Conservation (phyloP, 53 echinoderm and acorn worm species). For the Pentamera pediparva region DNA sequence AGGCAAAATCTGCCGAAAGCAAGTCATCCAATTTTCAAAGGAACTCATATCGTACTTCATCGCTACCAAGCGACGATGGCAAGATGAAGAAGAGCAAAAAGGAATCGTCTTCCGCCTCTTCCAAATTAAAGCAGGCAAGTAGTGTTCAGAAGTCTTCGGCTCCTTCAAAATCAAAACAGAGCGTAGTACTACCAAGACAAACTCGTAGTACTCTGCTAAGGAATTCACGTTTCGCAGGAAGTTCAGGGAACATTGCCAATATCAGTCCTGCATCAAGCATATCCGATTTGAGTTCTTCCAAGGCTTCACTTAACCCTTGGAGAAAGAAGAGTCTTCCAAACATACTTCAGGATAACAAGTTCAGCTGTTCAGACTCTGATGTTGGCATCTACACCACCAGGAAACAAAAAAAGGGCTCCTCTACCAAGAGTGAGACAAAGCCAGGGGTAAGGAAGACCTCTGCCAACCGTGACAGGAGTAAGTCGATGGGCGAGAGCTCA, state of each 20-base stretch:
- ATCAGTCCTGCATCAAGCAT: slow-evolving; percentile 96
- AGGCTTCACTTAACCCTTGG: slow-evolving; percentile 12
- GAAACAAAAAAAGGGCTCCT: background rate
- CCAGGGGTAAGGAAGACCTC: background rate
- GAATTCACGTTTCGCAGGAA: slow-evolving; percentile 75
- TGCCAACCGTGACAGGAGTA: background rate
- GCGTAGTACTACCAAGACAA: slow-evolving; percentile 64
- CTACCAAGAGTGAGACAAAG: background rate
- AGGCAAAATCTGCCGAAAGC: background rate
- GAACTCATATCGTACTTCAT: slow-evolving; percentile 41
- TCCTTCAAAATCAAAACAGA: slow-evolving; percentile 46
- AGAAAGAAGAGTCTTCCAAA: slow-evolving; percentile 26
- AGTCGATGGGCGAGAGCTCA: background rate
- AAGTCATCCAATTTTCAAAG: slow-evolving; percentile 36
- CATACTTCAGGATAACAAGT: background rate
- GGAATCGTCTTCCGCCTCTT: slow-evolving; percentile 29
- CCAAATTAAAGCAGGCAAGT: slow-evolving; percentile 51
- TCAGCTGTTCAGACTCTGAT: slow-evolving; percentile 8
- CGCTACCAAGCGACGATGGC: slow-evolving; percentile 24
- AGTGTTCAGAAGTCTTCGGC: too few species aligned
- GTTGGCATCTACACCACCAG: slow-evolving; percentile 3
- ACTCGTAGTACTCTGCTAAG: slow-evolving; percentile 96
- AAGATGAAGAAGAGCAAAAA: slow-evolving; percentile 46
- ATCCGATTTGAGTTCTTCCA: slow-evolving; percentile 83
- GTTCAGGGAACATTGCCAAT: slow-evolving; percentile 64